Base-by-base conservation (phyloP, 2,888 invertebrate genomes). In the Prionchulus punctatus region DNA sequence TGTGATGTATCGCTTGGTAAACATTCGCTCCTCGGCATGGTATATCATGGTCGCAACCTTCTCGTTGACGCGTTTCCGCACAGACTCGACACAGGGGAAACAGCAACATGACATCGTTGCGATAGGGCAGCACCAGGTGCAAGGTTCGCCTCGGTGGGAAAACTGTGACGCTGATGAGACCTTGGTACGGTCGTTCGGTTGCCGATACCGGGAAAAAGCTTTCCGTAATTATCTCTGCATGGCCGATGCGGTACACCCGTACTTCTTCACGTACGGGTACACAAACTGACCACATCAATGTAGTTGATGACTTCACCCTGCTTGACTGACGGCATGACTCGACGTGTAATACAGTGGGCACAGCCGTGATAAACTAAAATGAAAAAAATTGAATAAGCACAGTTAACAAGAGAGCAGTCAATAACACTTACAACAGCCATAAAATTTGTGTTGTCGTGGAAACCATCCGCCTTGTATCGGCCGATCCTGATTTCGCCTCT, bases 61-160 rank as follows among this genome's bases (percentile, higher is more conserved):
- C 36, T 36, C 12, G 18, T 36, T 36, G 36, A n/a, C n/a, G n/a
- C 12, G 36, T 36, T 12, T 45, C 23, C 18, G 45, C 45, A 23
- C 45, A 45, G 23, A 23, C 23, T 23, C 23, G 12, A 23, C 45
- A 45, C 4, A 45, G 45, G 18, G 45, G 45, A 55, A 66, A 67
- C 42, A 61, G 58, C 1, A 65, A 57, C 58, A 65, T 65, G 0
- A 58, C 58, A 31, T 59, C 57, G 2, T 55, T 56, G 56, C 59
- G 52, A n/a, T 56, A 59, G 0, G 67, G 66, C 1, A 69, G 57
- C 1, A 68, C 66, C 12, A 67, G 67, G 30, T 62, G 62, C 52
- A 64, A 65, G 2, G 67, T 50, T 7, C 57, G 50, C 43, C 58
- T 47, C 1, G 65, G 67, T 4, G 67, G 65, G 15, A 66, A 26